phyloP scores from a whole-genome alignment of 2,888 invertebrate species.

The Plebejus anna region DNA sequence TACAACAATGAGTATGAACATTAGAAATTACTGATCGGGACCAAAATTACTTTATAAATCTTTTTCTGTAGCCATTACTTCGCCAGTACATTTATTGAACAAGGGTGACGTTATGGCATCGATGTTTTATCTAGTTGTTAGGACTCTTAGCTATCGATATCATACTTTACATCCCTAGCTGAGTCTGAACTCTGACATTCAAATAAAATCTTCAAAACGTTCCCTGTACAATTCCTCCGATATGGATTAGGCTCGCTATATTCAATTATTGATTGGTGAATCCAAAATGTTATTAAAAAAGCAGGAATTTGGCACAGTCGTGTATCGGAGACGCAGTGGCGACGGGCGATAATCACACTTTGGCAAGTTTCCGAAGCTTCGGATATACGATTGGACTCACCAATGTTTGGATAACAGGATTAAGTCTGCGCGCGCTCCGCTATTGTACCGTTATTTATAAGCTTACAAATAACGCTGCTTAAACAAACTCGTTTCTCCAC shows the following conservation, averaged over 20 bases:
- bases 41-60: too few relatives aligned
- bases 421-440: conserved; percentile 21
- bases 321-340: conserved; percentile 42
- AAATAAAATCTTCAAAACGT: not conserved
- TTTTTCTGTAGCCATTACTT: too few relatives aligned
- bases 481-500: conserved; percentile 12
- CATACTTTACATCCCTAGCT: not conserved
- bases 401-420: conserved; percentile 32
- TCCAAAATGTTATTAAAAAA: conserved; percentile 26
- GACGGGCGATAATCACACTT: conserved; percentile 46
- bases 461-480: conserved; percentile 23
- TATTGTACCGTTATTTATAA: conserved; percentile 25
- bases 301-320: conserved; percentile 28
- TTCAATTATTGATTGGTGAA: conserved; percentile 15
- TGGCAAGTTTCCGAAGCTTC: conserved; percentile 35
- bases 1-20: too few relatives aligned
- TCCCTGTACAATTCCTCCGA: not conserved
- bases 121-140: too few relatives aligned
- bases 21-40: too few relatives aligned
- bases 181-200: not conserved
- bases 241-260: not conserved
- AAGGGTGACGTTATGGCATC: too few relatives aligned
- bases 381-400: conserved; percentile 24
- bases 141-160: too few relatives aligned
- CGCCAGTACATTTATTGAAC: too few relatives aligned